Percentiles rank a stretch among this genome's conserved stretches.
Evolutionary conservation across 1,140 invertebrate genomes (phyloP).

Genomic region (Apis cerana): DNA sequence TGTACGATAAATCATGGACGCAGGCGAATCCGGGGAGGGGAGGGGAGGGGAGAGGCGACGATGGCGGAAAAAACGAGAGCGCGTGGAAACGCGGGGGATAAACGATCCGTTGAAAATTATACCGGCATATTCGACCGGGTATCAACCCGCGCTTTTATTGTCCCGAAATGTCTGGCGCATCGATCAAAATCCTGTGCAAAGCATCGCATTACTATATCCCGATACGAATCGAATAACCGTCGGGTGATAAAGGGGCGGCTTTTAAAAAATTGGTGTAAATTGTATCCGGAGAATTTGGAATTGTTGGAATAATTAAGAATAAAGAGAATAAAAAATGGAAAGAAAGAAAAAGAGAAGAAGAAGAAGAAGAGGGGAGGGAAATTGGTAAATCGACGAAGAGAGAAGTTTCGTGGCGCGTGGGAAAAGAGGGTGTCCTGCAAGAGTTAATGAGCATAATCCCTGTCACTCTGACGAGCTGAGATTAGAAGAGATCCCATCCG

Average conservation of each 20-base stretch:
- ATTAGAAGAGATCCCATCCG: constrained; percentile 71
- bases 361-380: background rate
- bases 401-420: constrained; percentile 61
- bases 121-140: constrained; percentile 47
- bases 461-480: constrained; percentile 63
- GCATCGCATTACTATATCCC: background rate
- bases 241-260: background rate
- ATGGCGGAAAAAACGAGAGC: constrained; percentile 22
- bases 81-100: constrained; percentile 37
- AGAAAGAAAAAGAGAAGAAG: background rate
- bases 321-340: background rate
- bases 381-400: too few relatives aligned
- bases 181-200: constrained; percentile 38
- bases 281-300: background rate
- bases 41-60: background rate
- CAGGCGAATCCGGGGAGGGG: background rate
- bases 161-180: constrained; percentile 33
- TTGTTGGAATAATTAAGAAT: background rate
- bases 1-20: constrained; percentile 39
- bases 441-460: constrained; percentile 80
- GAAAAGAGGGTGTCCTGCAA: constrained; percentile 66
- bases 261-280: constrained; percentile 6
- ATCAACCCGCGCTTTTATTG: constrained; percentile 39
- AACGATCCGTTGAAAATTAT: constrained; percentile 51
- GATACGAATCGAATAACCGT: constrained; percentile 18